Conservation (phyloP, 2,113 vertebrate species). For the Dasypus novemcinctus region DNA sequence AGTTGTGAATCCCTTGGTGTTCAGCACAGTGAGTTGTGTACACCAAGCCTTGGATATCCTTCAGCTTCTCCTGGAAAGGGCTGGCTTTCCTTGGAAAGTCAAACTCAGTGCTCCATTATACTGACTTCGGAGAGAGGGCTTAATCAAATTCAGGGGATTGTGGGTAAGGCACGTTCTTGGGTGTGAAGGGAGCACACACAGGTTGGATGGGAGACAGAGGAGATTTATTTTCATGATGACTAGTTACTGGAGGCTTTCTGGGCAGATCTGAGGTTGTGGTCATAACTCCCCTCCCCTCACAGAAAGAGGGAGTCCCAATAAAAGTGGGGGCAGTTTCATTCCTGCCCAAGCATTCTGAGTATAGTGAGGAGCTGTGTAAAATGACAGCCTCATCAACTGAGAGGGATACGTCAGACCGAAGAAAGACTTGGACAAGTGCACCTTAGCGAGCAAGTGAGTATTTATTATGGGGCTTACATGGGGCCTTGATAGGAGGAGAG, state of each 20-base stretch:
- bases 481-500: too few species aligned
- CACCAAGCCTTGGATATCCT: background rate
- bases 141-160: background rate
- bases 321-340: background rate
- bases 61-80: background rate
- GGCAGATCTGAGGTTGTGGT: background rate
- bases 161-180: background rate
- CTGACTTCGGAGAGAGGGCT: background rate
- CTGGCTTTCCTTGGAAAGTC: background rate
- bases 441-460: too few species aligned
- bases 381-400: too few species aligned
- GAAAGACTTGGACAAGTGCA: too few species aligned
- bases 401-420: too few species aligned
- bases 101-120: background rate
- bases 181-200: too few species aligned
- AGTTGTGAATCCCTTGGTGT: background rate
- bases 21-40: fast-evolving
- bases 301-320: fast-evolving
- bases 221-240: background rate
- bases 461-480: too few species aligned
- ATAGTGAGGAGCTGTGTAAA: too few species aligned
- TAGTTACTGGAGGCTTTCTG: background rate
- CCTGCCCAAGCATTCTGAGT: background rate
- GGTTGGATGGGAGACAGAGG: background rate
- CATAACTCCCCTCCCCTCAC: background rate